phyloP scores from a whole-genome alignment of 2,888 invertebrate genomes.

The Luffia ferchaultella region DNA sequence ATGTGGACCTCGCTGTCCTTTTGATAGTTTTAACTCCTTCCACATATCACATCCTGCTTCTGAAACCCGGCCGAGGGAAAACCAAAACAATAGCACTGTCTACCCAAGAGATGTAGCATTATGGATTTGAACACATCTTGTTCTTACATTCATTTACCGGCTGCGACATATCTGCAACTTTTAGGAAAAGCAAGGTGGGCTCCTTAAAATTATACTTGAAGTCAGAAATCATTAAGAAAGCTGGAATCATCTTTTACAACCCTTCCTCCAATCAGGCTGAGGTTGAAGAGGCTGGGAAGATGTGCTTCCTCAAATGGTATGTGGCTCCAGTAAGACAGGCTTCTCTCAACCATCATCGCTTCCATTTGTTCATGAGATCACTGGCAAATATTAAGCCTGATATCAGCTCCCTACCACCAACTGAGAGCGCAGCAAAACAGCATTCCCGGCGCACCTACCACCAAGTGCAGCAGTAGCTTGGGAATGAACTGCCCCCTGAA shows the following conservation, averaged over 20 bases:
- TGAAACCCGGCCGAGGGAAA: too few relatives aligned
- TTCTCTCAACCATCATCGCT: slow-evolving; percentile 6
- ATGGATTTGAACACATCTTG: too few relatives aligned
- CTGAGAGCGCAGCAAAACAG: too few relatives aligned
- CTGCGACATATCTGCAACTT: neutral
- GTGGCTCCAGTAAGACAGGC: slow-evolving; percentile 2
- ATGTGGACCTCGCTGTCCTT: too few relatives aligned
- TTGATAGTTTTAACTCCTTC: too few relatives aligned
- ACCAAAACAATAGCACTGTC: too few relatives aligned
- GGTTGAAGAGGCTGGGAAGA: slow-evolving; percentile 3
- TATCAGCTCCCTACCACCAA: too few relatives aligned
- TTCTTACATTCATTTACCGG: neutral
- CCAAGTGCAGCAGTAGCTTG: slow-evolving; percentile 4
- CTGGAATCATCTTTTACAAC: slow-evolving; percentile 1
- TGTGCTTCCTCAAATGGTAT: slow-evolving; percentile 5
- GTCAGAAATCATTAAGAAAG: neutral
- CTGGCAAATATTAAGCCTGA: too few relatives aligned
- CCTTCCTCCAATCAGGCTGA: slow-evolving; percentile 3
- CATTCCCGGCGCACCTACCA: slow-evolving; percentile 4
- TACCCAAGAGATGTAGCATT: too few relatives aligned
- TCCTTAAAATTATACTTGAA: neutral
- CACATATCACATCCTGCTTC: too few relatives aligned
- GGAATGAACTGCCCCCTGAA: slow-evolving; percentile 4
- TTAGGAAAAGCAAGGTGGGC: neutral
- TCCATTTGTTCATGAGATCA: slow-evolving; percentile 3